phyloP scores from a whole-genome alignment of 2,797 vertebrate species.

The Schizopygopsis malacanthus region DNA sequence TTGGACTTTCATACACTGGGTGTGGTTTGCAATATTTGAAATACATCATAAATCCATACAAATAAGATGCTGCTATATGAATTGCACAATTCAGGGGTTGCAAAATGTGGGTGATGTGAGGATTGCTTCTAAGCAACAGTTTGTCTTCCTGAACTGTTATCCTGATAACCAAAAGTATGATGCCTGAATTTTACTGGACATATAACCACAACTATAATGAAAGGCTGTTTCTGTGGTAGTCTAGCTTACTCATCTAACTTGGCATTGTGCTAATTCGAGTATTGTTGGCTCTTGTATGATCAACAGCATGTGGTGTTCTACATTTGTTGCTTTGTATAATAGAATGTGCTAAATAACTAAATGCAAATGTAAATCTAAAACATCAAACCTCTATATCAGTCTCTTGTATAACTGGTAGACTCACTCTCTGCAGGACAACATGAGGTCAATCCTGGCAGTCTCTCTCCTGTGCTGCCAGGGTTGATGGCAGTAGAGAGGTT shows the following conservation, averaged over 20 bases:
- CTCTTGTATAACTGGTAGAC: neutral
- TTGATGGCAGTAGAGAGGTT: slow-evolving; percentile 42
- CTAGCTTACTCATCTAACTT: neutral
- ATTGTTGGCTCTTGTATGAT: neutral
- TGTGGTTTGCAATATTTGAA: slow-evolving; percentile 39
- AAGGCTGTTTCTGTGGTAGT: neutral
- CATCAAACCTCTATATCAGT: neutral
- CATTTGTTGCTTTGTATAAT: slow-evolving; percentile 4
- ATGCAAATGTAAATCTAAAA: slow-evolving; percentile 3
- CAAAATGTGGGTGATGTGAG: neutral
- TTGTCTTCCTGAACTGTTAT: neutral
- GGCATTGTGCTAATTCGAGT: neutral
- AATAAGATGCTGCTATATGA: neutral
- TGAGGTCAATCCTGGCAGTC: slow-evolving; percentile 33
- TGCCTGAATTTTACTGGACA: neutral
- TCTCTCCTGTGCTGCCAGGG: slow-evolving; percentile 35
- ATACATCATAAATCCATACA: slow-evolving; percentile 19
- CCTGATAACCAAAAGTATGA: slow-evolving; percentile 1
- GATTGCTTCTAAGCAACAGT: neutral
- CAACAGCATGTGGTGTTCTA: slow-evolving; percentile 12
- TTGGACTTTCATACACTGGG: slow-evolving; percentile 28
- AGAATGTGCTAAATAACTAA: slow-evolving; percentile 2
- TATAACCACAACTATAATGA: neutral
- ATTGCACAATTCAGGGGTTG: slow-evolving; percentile 14
- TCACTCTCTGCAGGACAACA: slow-evolving; percentile 39